These are phyloP conservation scores for Plagodis dolabraria DNA, from an alignment of 2,888 invertebrate genomes.

Conservation along the genomic window DNA sequence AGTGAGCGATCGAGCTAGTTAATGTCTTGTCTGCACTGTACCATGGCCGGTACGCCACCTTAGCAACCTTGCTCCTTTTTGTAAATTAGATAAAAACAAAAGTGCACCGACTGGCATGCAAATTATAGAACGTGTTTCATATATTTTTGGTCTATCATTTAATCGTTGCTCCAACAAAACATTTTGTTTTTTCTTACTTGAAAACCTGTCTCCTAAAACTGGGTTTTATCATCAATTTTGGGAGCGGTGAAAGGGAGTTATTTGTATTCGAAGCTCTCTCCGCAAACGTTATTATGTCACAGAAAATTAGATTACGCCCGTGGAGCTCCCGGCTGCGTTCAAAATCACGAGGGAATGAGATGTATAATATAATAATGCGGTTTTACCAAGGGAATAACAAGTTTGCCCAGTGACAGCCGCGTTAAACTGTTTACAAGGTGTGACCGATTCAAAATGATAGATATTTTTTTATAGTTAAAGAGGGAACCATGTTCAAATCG, in stretches of 20 bases:
- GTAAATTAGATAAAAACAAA: slow-evolving; percentile 20
- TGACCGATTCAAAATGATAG: slow-evolving; percentile 26
- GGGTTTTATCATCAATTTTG: too few species aligned
- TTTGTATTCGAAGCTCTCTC: slow-evolving; percentile 21
- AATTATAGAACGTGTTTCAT: slow-evolving; percentile 1
- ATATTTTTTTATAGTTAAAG: background rate
- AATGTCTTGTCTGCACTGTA: background rate
- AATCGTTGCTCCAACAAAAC: too few species aligned
- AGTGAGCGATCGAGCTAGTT: slow-evolving; percentile 24
- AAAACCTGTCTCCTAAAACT: too few species aligned
- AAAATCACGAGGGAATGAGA: slow-evolving; percentile 19
- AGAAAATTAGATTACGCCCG: slow-evolving; percentile 27
- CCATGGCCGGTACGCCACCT: background rate
- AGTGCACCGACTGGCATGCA: slow-evolving; percentile 7
- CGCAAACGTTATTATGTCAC: slow-evolving; percentile 20
- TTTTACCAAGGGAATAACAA: slow-evolving; percentile 26
- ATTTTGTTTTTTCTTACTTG: too few species aligned
- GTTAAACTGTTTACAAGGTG: slow-evolving; percentile 23
- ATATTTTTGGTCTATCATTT: background rate
- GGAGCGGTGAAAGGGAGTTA: slow-evolving; percentile 8
- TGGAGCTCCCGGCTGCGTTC: slow-evolving; percentile 5
- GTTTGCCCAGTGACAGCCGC: slow-evolving; percentile 16
- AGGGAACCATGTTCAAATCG: too few species aligned
- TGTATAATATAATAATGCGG: slow-evolving; percentile 21
- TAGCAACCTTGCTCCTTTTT: slow-evolving; percentile 20